phyloP scores from a whole-genome alignment of 2,113 vertebrate species.

The Ochotona princeps region DNA sequence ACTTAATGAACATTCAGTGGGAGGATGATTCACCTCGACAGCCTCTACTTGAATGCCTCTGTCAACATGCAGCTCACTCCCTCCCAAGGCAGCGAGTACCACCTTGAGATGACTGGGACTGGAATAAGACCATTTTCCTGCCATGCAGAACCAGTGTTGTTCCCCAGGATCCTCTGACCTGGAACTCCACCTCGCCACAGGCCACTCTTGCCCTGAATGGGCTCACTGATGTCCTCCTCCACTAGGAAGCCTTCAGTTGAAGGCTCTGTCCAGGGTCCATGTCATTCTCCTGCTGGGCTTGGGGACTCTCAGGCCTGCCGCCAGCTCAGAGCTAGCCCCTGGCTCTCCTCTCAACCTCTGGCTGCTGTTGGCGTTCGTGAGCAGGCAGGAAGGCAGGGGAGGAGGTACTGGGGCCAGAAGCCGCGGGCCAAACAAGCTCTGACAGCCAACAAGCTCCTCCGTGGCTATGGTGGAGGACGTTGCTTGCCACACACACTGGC shows the following conservation, averaged over 20 bases:
- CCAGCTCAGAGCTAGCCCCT: neutral
- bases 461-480: slow-evolving; percentile 8
- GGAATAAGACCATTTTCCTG: neutral
- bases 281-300: neutral
- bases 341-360: slow-evolving; percentile 33
- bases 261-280: neutral
- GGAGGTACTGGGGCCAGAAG: slow-evolving; percentile 26
- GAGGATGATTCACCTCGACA: neutral
- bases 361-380: neutral
- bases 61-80: neutral
- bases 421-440: slow-evolving; percentile 65
- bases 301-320: neutral
- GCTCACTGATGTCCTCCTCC: neutral
- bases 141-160: neutral
- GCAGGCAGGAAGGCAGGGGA: slow-evolving; percentile 42
- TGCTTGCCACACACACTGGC: neutral
- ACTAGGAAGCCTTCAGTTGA: neutral
- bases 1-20: slow-evolving; percentile 37
- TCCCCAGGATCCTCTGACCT: neutral
- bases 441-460: neutral
- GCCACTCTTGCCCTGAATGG: neutral
- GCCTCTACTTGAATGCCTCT: slow-evolving; percentile 37
- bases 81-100: neutral
- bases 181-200: neutral
- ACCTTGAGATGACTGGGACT: neutral